Base-by-base conservation (phyloP, 1,140 invertebrate genomes). In the Scaptomyza graminum region DNA sequence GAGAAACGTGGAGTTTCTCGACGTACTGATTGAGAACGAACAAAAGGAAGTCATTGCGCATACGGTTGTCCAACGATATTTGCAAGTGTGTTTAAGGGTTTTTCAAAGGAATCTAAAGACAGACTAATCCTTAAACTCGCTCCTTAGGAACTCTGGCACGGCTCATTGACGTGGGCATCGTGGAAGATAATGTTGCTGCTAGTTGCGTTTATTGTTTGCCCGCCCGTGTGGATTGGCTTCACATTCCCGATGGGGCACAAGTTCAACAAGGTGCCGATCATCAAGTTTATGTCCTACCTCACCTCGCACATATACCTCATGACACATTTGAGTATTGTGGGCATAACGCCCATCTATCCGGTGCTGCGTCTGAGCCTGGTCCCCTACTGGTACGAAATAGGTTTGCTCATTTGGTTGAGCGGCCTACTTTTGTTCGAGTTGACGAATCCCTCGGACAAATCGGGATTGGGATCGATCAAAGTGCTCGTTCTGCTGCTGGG, bases 231-330 rank as follows among this genome's bases (percentile, higher is more conserved):
- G 99, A 93, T 99, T 56, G 95, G 96, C 9, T 98, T 99, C 92
- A 99, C 98, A 37, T 94, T 99, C 76, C 98, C 98, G 9, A 93
- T 99, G 74, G 97, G 97, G 16, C 97, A 98, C 93, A 96, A 96
- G 92, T 99, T 98, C 92, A 97, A 98, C 93, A 98, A 97, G 93
- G 95, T 97, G 80, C 99, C 99, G 15, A 99, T 99, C 76, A 99
- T 99, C 85, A 99, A 99, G 93, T 99, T 99, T 92, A 99, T 99
- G 96, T 98, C 98, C 11, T 99, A 99, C 92, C 94, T 99, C 54
- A 99, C 98, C 1, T 99, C 99, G 0, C 99, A 99, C 93, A 95
- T 99, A 74, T 99, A 99, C 92, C 95, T 99, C 56, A 99, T 99
- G 95, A 92, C 98, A 50, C 95, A 99, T 71, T 94, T 99, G 73